Percentiles rank a stretch among this genome's conserved stretches.
These are phyloP conservation scores for Aquatica leii DNA, from an alignment of 2,888 invertebrate species.

Conservation along the genomic window DNA sequence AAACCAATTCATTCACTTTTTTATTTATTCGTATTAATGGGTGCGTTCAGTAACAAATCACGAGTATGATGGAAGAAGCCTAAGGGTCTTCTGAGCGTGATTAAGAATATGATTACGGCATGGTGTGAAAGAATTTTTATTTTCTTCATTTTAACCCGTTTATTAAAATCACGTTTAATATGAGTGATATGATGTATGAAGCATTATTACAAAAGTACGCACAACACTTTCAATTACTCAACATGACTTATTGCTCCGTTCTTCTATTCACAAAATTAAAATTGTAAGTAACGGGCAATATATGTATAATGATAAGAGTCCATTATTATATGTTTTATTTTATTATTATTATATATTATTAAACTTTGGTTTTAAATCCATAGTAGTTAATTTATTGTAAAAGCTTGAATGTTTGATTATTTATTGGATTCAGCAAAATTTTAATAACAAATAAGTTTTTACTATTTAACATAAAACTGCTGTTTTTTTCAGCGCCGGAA, in stretches of 20 bases:
- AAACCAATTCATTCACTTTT: slow-evolving; percentile 20
- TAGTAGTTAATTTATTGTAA: too few species aligned
- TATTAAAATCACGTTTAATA: slow-evolving; percentile 36
- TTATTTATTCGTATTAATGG: slow-evolving; percentile 29
- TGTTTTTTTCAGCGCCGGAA: too few species aligned
- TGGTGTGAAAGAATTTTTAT: slow-evolving; percentile 34
- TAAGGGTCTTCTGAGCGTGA: slow-evolving; percentile 29
- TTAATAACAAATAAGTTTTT: too few species aligned
- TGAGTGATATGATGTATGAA: slow-evolving; percentile 36
- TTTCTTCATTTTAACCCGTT: slow-evolving; percentile 34
- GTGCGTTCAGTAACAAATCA: slow-evolving; percentile 33
- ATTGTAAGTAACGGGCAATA: slow-evolving; percentile 8
- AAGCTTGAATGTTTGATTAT: too few species aligned
- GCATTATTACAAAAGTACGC: slow-evolving; percentile 33
- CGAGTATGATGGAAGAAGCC: slow-evolving; percentile 31
- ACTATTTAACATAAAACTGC: too few species aligned
- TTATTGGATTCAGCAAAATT: too few species aligned
- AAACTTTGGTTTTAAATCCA: too few species aligned
- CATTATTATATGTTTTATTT: too few species aligned
- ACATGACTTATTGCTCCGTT: slow-evolving; percentile 31
- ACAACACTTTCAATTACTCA: slow-evolving; percentile 33
- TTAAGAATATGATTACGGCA: slow-evolving; percentile 36
- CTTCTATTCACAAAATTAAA: slow-evolving; percentile 22
- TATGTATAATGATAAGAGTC: slow-evolving; percentile 10
- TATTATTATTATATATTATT: too few species aligned